These are phyloP conservation scores for Goniozus legneri DNA, from an alignment of 1,140 invertebrate species.

Conservation along the genomic window DNA sequence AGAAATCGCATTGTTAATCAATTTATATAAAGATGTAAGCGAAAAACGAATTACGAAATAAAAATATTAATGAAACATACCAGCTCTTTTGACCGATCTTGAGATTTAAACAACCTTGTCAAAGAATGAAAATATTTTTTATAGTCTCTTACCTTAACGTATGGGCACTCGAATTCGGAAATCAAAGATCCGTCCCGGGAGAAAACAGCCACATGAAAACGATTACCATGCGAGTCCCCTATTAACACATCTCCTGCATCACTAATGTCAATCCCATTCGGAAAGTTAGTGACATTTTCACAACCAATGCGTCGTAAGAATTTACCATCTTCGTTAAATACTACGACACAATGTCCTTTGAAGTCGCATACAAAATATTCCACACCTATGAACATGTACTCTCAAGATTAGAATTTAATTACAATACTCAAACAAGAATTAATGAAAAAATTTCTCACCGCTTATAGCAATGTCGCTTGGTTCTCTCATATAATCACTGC, in stretches of 20 bases:
- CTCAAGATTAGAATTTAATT: conserved; percentile 5
- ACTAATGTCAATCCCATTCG: conserved; percentile 96
- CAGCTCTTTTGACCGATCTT: too few relatives aligned
- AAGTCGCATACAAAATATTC: conserved; percentile 98
- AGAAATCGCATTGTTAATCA: too few relatives aligned
- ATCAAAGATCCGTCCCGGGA: conserved; percentile 80
- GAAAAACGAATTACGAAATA: too few relatives aligned
- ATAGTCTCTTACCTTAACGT: conserved; percentile 84
- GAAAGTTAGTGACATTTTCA: conserved; percentile 94
- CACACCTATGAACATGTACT: conserved; percentile 62
- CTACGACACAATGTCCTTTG: conserved; percentile 95
- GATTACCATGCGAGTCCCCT: conserved; percentile 95
- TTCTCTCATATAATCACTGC: conserved; percentile 94
- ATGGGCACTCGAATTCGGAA: conserved; percentile 93
- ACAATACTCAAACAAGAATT: conserved; percentile 14
- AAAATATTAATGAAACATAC: too few relatives aligned
- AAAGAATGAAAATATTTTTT: not conserved
- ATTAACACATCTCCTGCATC: conserved; percentile 94
- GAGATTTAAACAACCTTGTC: not conserved
- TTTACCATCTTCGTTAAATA: conserved; percentile 87
- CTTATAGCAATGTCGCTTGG: conserved; percentile 94
- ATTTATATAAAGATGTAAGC: too few relatives aligned
- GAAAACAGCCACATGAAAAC: conserved; percentile 95
- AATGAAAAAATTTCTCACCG: conserved; percentile 55
- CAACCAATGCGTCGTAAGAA: conserved; percentile 91